These are phyloP conservation scores for Epinotia demarniana DNA, from an alignment of 2,888 invertebrate genomes.

Conservation along the genomic window DNA sequence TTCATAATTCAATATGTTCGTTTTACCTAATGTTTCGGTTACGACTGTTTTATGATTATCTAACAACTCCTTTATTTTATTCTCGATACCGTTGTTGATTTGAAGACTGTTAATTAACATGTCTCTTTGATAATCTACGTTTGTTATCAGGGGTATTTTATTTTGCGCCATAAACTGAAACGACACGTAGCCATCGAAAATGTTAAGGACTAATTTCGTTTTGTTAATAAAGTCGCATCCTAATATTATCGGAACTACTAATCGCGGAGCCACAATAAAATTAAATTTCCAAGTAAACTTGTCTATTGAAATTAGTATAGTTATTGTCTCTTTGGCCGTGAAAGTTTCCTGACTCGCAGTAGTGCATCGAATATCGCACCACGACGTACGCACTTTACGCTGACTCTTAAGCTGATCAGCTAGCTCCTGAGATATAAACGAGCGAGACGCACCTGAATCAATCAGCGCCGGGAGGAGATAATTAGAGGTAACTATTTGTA, in stretches of 20 bases:
- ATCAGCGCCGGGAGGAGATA: background rate
- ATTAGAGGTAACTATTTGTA: constrained; percentile 8
- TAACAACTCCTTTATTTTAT: background rate
- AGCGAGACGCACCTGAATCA: constrained; percentile 9
- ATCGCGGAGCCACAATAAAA: background rate
- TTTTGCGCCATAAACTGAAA: constrained; percentile 9
- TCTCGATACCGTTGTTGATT: background rate
- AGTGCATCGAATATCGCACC: constrained; percentile 9
- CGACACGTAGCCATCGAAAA: background rate
- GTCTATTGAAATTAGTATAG: background rate
- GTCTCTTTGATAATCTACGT: background rate
- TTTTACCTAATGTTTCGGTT: constrained; percentile 19
- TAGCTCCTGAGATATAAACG: constrained; percentile 12
- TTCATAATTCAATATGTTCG: constrained; percentile 19
- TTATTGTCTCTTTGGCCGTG: background rate
- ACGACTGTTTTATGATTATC: constrained; percentile 12
- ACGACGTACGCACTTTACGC: background rate
- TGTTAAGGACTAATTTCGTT: constrained; percentile 3
- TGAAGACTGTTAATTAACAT: background rate
- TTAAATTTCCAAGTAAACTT: constrained; percentile 6
- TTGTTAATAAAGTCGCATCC: constrained; percentile 1
- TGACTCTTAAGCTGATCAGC: constrained; percentile 1
- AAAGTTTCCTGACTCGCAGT: constrained; percentile 6
- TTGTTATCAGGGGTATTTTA: background rate
- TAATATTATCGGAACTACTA: background rate